phyloP scores from a whole-genome alignment of 2,797 vertebrate genomes.

The Novumbra hubbsi region DNA sequence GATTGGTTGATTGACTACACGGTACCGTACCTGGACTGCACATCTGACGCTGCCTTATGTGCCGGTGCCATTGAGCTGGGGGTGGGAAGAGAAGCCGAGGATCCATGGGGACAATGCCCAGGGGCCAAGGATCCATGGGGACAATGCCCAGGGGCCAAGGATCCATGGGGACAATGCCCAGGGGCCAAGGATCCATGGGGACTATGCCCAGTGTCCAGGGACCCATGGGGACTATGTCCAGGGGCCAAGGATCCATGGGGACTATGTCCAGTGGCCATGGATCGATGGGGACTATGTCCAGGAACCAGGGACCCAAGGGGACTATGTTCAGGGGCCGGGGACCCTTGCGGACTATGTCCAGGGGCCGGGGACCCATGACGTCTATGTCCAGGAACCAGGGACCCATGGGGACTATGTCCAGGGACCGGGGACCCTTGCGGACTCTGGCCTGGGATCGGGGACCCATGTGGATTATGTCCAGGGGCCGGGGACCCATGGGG shows the following conservation, averaged over 20 bases:
- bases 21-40: slow-evolving; percentile 42
- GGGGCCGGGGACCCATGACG: slow-evolving; percentile 81
- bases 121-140: slow-evolving; percentile 78
- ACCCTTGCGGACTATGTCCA: slow-evolving; percentile 81
- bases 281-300: slow-evolving; percentile 81
- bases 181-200: slow-evolving; percentile 78
- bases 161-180: slow-evolving; percentile 81
- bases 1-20: not conserved
- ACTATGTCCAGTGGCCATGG: slow-evolving; percentile 73
- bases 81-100: slow-evolving; percentile 59
- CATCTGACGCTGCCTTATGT: slow-evolving; percentile 30
- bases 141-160: slow-evolving; percentile 73
- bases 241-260: slow-evolving; percentile 79
- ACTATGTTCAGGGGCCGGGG: slow-evolving; percentile 73
- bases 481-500: slow-evolving; percentile 80
- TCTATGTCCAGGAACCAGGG: slow-evolving; percentile 76
- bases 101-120: slow-evolving; percentile 81
- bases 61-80: slow-evolving; percentile 4
- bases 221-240: slow-evolving; percentile 81
- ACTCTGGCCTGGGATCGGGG: slow-evolving; percentile 66
- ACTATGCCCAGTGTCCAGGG: slow-evolving; percentile 73
- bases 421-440: slow-evolving; percentile 81
- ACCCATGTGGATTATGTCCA: not conserved
- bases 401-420: slow-evolving; percentile 81
- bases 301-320: slow-evolving; percentile 79